These are phyloP conservation scores for Callimorpha dominula DNA, from an alignment of 2,888 invertebrate genomes.

Conservation along the genomic window DNA sequence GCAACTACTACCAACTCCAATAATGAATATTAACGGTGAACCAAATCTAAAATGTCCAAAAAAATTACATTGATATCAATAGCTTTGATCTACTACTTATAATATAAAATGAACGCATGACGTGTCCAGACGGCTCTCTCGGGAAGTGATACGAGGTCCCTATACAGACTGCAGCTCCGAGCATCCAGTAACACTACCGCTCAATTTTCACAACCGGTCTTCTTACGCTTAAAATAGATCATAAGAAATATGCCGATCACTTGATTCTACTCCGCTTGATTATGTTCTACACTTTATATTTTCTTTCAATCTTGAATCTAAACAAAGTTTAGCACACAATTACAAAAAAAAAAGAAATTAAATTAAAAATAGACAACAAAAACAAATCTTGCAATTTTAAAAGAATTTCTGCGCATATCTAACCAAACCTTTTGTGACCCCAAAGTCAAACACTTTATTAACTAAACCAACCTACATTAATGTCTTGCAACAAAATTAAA, in stretches of 20 bases:
- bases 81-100: background rate
- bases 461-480: too few species aligned
- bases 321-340: too few species aligned
- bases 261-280: constrained; percentile 57
- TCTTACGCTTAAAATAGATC: constrained; percentile 72
- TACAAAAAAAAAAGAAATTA: too few species aligned
- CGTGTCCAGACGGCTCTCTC: constrained; percentile 52
- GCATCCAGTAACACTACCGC: constrained; percentile 51
- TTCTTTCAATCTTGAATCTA: too few species aligned
- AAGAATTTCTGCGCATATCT: too few species aligned
- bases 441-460: too few species aligned
- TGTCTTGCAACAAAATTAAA: too few species aligned
- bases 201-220: constrained; percentile 73
- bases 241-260: constrained; percentile 79
- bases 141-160: constrained; percentile 46
- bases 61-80: background rate
- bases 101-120: background rate
- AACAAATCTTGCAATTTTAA: too few species aligned
- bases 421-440: too few species aligned
- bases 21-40: background rate
- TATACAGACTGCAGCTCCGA: constrained; percentile 66
- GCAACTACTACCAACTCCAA: background rate
- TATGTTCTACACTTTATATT: constrained; percentile 24
- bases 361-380: too few species aligned
- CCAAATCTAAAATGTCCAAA: too few species aligned